Conservation (phyloP, 2,113 vertebrate species). For the Poecilia latipinna region DNA sequence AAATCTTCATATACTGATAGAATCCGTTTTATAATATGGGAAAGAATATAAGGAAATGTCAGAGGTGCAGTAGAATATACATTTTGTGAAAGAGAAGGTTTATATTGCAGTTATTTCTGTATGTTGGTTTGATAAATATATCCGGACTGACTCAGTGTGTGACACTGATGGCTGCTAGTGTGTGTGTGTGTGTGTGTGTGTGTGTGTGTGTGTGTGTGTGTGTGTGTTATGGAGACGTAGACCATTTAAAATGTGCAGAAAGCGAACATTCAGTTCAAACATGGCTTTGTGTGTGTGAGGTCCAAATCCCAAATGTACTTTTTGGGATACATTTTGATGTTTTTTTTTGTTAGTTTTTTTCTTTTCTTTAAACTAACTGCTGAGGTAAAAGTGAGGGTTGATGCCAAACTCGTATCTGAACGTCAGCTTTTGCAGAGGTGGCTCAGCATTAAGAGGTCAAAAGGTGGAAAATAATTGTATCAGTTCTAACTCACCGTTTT, state of each 20-base stretch:
- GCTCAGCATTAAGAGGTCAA: background rate
- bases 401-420: background rate
- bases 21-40: constrained; percentile 58
- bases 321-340: background rate
- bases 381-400: constrained; percentile 4
- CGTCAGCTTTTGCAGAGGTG: background rate
- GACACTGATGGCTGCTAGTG: constrained; percentile 12
- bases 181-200: constrained; percentile 3
- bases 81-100: constrained; percentile 41
- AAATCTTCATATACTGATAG: constrained; percentile 55
- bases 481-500: background rate
- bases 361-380: constrained; percentile 1
- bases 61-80: constrained; percentile 53
- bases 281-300: constrained; percentile 60
- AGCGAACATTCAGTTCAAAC: constrained; percentile 62
- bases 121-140: constrained; percentile 25
- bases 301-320: constrained; percentile 23
- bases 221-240: constrained; percentile 29
- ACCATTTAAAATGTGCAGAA: constrained; percentile 47
- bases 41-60: constrained; percentile 63
- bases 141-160: constrained; percentile 16
- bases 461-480: background rate
- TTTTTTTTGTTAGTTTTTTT: too few relatives aligned
- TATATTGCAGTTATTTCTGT: constrained; percentile 44
- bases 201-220: background rate